Base-by-base conservation (phyloP, 2,888 invertebrate species). In the Microctonus brassicae region DNA sequence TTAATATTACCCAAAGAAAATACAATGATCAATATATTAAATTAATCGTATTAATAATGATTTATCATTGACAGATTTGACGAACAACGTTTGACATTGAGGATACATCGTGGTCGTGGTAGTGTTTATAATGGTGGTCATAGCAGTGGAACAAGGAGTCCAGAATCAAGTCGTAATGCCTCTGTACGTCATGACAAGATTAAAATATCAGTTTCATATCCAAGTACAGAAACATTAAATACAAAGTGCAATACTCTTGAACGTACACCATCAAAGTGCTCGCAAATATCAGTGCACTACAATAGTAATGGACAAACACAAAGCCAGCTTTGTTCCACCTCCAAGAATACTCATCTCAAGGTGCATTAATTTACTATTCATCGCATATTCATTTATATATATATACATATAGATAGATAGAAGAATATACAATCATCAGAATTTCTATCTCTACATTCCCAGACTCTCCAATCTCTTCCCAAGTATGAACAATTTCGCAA, bases 61-160 rank as follows among this genome's bases (percentile, higher is more conserved):
- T 47, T 47, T 47, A 7, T n/a, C n/a, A 42, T 17, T 5, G 17
- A 5, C n/a, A 92, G 96, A 29, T 96, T 96, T 85, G 95, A 96
- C 80, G 95, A 96, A 86, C 95, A 96, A 86, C 92, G 96, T n/a
- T 89, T 97, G 42, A 97, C 97, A 0, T 88, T 98, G 73, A 91
- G 97, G 77, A 97, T 98, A 79, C 97, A 98, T 87, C 90, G 97
- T 0, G 97, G 97, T 0, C 90, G 94, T 0, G 93, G 94, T 0
- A 93, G 93, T 2, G 89, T 90, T 39, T 83, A 86, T 74, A 86
- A 86, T 72, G 86, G 86, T 60, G 86, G 84, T 73, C 87, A 86
- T 78, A 87, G 85, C 69, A 83, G 82, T 5, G 84, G 83, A 67
- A 82, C 82, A 22, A 78, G 82, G 36, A 83, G 84, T 47, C 85